Evolutionary conservation across 2,888 invertebrate genomes (phyloP).

Genomic region (Meiosimyza decipiens): DNA sequence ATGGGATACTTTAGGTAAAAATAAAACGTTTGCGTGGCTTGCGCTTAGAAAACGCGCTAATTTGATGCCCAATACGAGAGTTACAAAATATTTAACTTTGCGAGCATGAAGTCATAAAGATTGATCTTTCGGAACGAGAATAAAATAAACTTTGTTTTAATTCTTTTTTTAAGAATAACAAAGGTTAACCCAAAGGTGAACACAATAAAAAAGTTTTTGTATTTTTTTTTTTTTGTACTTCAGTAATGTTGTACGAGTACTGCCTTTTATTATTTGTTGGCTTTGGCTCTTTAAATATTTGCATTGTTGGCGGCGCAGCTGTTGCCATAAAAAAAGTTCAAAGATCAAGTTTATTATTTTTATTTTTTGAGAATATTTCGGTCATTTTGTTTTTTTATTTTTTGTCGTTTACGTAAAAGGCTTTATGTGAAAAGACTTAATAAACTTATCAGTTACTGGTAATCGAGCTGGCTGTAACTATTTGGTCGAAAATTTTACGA

Average conservation of each 20-base stretch:
- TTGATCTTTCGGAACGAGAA: neutral
- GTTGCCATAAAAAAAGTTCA: constrained; percentile 6
- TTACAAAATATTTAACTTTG: neutral
- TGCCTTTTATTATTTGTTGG: neutral
- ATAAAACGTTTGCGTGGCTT: neutral
- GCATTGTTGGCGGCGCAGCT: constrained; percentile 15
- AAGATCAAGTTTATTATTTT: constrained; percentile 3
- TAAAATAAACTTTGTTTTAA: neutral
- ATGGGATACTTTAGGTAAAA: neutral
- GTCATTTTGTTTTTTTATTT: too few species aligned
- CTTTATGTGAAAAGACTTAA: too few species aligned
- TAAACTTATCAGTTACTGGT: too few species aligned
- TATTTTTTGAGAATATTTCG: too few species aligned
- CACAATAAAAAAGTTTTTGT: neutral
- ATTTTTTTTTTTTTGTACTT: neutral
- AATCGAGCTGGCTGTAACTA: too few species aligned
- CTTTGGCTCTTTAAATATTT: constrained; percentile 21
- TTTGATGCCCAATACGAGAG: neutral
- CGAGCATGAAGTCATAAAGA: too few species aligned
- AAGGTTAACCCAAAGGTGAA: constrained; percentile 26
- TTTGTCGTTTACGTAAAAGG: too few species aligned
- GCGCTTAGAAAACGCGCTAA: neutral
- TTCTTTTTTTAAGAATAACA: neutral
- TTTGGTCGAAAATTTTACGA: too few species aligned
- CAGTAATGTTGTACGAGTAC: neutral